These are phyloP conservation scores for Podabrus alpinus DNA, from an alignment of 2,888 invertebrate genomes.

Conservation along the genomic window DNA sequence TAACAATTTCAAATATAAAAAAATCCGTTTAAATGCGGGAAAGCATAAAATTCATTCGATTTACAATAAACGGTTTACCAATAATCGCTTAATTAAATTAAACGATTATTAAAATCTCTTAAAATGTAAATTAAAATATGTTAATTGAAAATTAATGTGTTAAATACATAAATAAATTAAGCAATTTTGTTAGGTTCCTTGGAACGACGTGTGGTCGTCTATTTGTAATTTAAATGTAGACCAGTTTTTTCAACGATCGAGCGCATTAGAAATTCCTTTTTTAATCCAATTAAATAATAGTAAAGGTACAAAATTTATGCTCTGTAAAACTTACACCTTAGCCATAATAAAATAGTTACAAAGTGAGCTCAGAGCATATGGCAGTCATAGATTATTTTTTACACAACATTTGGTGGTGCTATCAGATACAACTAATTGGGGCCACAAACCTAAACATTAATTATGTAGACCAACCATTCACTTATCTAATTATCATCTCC, in stretches of 20 bases:
- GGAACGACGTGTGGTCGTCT: not conserved
- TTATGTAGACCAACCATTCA: slow-evolving; percentile 25
- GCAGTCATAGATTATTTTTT: slow-evolving; percentile 34
- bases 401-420: slow-evolving; percentile 36
- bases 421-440: slow-evolving; percentile 35
- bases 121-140: not conserved
- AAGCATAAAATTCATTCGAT: not conserved
- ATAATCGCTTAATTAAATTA: not conserved
- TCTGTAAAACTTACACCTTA: slow-evolving; percentile 30
- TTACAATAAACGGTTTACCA: not conserved
- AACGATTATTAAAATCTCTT: not conserved
- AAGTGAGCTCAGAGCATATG: slow-evolving; percentile 29
- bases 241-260: slow-evolving; percentile 7
- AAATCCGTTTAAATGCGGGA: not conserved
- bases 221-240: slow-evolving; percentile 22
- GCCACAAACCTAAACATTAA: slow-evolving; percentile 32
- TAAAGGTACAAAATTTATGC: slow-evolving; percentile 20
- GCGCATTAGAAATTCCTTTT: slow-evolving; percentile 12
- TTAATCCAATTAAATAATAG: slow-evolving; percentile 29
- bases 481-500: slow-evolving; percentile 24
- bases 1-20: not conserved
- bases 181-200: not conserved
- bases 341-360: slow-evolving; percentile 25
- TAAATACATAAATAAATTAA: not conserved
- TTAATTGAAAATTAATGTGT: not conserved